These are phyloP conservation scores for Liposcelis brunnea DNA, from an alignment of 2,888 invertebrate genomes.

Conservation along the genomic window DNA sequence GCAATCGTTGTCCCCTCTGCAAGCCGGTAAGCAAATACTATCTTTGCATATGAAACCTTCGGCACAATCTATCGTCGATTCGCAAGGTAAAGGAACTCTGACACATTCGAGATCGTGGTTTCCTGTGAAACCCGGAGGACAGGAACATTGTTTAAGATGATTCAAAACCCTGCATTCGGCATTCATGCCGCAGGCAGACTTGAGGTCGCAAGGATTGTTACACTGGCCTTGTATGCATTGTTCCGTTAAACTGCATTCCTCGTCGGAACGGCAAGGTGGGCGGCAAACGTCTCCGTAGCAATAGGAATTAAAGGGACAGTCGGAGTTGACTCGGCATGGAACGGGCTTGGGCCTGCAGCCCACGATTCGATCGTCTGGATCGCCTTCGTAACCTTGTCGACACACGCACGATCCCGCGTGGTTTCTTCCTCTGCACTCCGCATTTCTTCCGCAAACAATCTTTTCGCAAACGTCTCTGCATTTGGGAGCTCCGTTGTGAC, in stretches of 20 bases:
- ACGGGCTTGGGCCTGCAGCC: conserved; percentile 64
- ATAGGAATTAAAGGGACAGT: conserved; percentile 63
- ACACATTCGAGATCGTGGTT: conserved; percentile 70
- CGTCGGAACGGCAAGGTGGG: conserved; percentile 59
- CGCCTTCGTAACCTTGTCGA: conserved; percentile 57
- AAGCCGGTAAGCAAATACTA: conserved; percentile 64
- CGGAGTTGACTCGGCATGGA: conserved; percentile 47
- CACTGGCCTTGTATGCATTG: conserved; percentile 71
- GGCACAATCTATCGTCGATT: conserved; percentile 48
- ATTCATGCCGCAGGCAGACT: conserved; percentile 67
- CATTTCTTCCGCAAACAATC: conserved; percentile 60
- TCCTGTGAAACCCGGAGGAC: conserved; percentile 73
- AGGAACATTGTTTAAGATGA: conserved; percentile 63
- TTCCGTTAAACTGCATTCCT: conserved; percentile 63
- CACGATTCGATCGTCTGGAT: conserved; percentile 44
- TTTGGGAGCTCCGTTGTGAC: conserved; percentile 52
- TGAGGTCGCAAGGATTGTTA: conserved; percentile 55
- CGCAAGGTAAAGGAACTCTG: conserved; percentile 65
- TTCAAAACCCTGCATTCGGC: conserved; percentile 53
- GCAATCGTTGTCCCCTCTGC: conserved; percentile 60
- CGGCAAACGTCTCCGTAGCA: conserved; percentile 66
- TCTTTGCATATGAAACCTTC: conserved; percentile 58
- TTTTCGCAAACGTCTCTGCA: conserved; percentile 70
- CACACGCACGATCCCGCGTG: conserved; percentile 67
- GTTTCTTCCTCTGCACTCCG: conserved; percentile 60